Percentiles rank a stretch among this genome's conserved stretches.
Conservation (phyloP, 2,888 invertebrate genomes). For the Drosophila kuntzei region DNA sequence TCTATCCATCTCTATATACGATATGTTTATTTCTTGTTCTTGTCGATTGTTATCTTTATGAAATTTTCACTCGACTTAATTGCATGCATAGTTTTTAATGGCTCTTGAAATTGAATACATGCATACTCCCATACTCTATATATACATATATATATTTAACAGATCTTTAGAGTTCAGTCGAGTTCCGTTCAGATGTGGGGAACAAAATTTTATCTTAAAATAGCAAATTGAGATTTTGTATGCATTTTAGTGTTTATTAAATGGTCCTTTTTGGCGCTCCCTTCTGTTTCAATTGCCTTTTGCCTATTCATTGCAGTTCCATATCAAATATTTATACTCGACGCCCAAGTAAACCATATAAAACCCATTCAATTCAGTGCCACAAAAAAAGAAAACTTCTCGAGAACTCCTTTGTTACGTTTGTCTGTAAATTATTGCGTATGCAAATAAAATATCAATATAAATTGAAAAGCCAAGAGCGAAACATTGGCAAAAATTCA, state of each 20-base stretch:
- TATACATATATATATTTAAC: constrained; percentile 4
- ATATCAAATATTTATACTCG: constrained; percentile 57
- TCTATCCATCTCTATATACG: constrained; percentile 24
- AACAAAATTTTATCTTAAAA: constrained; percentile 41
- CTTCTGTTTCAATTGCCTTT: constrained; percentile 31
- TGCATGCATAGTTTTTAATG: constrained; percentile 80
- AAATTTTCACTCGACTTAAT: constrained; percentile 82
- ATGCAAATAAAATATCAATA: constrained; percentile 67
- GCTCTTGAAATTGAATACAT: constrained; percentile 77
- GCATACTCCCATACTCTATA: constrained; percentile 6
- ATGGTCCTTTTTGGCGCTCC: constrained; percentile 38
- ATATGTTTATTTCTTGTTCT: constrained; percentile 75
- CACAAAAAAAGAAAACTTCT: constrained; percentile 21
- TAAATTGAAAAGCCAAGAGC: constrained; percentile 56
- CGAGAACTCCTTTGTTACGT: constrained; percentile 10
- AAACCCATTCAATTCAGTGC: constrained; percentile 41
- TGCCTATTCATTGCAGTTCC: constrained; percentile 43
- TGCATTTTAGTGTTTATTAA: constrained; percentile 73
- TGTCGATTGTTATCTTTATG: constrained; percentile 81
- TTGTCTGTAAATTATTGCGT: constrained; percentile 69
- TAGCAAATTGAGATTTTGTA: constrained; percentile 51
- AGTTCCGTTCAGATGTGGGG: constrained; percentile 27
- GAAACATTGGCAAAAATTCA: constrained; percentile 15
- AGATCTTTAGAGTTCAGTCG: constrained; percentile 4
- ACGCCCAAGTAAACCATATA: constrained; percentile 33